Evolutionary conservation across 2,113 vertebrate species (phyloP).

Genomic region (Ammospiza caudacuta): DNA sequence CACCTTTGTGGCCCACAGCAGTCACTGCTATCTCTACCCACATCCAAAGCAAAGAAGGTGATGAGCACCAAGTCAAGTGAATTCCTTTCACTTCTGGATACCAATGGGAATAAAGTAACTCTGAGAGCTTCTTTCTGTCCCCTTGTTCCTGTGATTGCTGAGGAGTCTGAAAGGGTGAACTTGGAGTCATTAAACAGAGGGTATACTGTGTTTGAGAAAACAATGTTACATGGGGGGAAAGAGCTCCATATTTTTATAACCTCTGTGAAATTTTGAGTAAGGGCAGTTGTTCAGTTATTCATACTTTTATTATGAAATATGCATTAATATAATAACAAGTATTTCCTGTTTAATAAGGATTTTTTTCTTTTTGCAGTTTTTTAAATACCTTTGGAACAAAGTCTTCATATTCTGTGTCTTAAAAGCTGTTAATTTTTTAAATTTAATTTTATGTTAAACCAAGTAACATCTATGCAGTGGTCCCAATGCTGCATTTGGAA

Average conservation of each 20-base stretch:
- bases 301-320: not conserved
- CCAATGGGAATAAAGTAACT: not conserved
- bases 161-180: not conserved
- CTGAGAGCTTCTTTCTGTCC: not conserved
- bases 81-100: not conserved
- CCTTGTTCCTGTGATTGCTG: not conserved
- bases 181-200: not conserved
- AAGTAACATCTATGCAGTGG: not conserved
- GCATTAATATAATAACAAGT: fast-evolving
- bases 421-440: not conserved
- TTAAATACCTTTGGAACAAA: not conserved
- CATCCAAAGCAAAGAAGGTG: not conserved
- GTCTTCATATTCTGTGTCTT: not conserved
- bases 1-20: not conserved
- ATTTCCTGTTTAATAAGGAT: not conserved
- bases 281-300: not conserved
- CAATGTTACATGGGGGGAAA: not conserved
- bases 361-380: not conserved
- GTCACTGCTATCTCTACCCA: not conserved
- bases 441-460: not conserved
- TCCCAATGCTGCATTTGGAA: not conserved
- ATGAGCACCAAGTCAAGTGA: not conserved
- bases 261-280: not conserved
- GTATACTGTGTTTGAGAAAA: not conserved
- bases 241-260: not conserved